Evolutionary conservation across 1,140 invertebrate genomes (phyloP), one percentile per base, ranked within the genome.

Genomic region (Grapholita molesta): DNA sequence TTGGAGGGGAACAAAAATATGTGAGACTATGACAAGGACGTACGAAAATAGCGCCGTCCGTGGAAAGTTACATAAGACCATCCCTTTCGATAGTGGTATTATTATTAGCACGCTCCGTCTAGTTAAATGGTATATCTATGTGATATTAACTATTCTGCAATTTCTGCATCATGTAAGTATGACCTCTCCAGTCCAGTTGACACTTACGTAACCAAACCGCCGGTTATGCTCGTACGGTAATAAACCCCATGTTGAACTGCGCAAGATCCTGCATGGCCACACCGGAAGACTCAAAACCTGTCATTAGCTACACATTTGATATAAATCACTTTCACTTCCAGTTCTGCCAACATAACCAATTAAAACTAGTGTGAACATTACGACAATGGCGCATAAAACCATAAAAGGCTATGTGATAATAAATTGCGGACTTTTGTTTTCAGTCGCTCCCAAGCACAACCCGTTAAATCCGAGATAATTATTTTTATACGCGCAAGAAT

Each of bases 401-500:
- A 61, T 15, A 61, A 15, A 61, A 61, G 24, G n/a, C 28, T n/a
- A 61, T 61, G 25, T 1, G 55, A 61, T 61, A 32, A 61, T 61
- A 61, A 61, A 61, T 61, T 55, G 30, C 42, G 11, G 24, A 33
- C 30, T 55, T 72, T 61, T 52, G 61, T 65, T 70, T n/a, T 66
- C 55, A 75, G 68, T 32, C 55, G 68, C 67, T 79, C 71, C 65
- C 72, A 75, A 68, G 48, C 35, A 35, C 18, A 32, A 42, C 35
- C 33, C 52, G 21, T 42, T 30, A 15, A 25, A 28, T 28, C 24
- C 24, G n/a, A 74, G 72, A 77, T 77, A 80, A 82, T 82, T 78
- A 78, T 77, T 80, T 80, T 80, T 80, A 75, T 80, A 74, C 78
- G 73, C 68, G 74, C 72, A 74, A 76, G 72, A 79, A 72, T 38